Evolutionary conservation across 2,888 invertebrate species (phyloP), one percentile per base, ranked within the genome.

Genomic region (Deroplatys truncata): DNA sequence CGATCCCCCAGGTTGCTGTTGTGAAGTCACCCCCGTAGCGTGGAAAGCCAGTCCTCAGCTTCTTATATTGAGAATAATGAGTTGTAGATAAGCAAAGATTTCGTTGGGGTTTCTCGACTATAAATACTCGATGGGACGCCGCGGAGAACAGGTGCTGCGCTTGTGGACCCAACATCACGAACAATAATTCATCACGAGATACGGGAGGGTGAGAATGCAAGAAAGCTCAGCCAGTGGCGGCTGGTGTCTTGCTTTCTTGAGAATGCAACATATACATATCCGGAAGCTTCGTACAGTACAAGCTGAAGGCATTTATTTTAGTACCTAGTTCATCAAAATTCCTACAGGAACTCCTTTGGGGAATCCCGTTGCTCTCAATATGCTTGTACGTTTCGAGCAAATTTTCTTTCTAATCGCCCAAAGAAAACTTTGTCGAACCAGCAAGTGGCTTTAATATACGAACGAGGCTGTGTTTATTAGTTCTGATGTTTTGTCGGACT

Each of bases 151-250:
- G 85, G 85, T 85, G 49, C 85, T 28, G 29, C n/a, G 82, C 25
- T 15, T 86, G 86, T 72, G 86, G 86, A 86, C 86, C 86, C 86
- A 29, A 86, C 86, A 86, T 82, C 86, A 86, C 82, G 86, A 86
- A 86, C 20, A 29, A n/a, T 85, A 85, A 86, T 86, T 82, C 43
- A 86, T 86, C 82, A 72, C 25, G 82, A 86, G 82, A 85, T 82
- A 86, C 2, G 56, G 20, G 56, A 72, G 56, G 56, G 56, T 16
- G 56, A 25, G 20, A 25, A 20, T 20, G 20, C 0, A 72, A 72
- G 56, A 25, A 72, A 72, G 20, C 56, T 20, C 25, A 4, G 4
- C 2, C 56, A 72, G 56, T 72, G 56, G 56, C 56, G 56, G 56
- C 56, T 72, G 56, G 56, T 20, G 56, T 72, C 20, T 16, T 20